Evolutionary conservation across 2,888 invertebrate species (phyloP).

Genomic region (Drosophila mimica): DNA sequence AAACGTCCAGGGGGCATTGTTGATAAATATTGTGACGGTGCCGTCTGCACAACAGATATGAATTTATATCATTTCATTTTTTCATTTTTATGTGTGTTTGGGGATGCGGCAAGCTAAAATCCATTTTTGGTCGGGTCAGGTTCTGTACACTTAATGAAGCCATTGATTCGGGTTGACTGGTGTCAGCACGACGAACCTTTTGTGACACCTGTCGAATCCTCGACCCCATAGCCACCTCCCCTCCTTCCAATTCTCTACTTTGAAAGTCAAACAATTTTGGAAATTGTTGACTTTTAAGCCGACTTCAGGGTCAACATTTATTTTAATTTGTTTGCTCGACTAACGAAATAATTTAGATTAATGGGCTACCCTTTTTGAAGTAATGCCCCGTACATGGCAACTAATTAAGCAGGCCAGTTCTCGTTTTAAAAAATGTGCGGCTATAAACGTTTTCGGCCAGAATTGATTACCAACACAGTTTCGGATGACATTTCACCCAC

Average conservation of each 20-base stretch:
- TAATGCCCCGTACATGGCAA: conserved; percentile 27
- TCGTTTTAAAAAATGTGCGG: conserved; percentile 43
- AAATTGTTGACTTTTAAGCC: conserved; percentile 67
- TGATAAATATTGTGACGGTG: conserved; percentile 67
- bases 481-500: conserved; percentile 40
- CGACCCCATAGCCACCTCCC: conserved; percentile 7
- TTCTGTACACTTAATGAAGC: conserved; percentile 59
- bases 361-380: conserved; percentile 44
- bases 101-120: conserved; percentile 1
- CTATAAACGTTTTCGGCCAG: conserved; percentile 38
- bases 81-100: conserved; percentile 9
- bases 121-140: conserved; percentile 16
- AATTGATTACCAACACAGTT: conserved; percentile 61
- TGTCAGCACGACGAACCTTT: conserved; percentile 31
- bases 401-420: conserved; percentile 58
- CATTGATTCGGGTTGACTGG: conserved; percentile 57
- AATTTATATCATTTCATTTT: conserved; percentile 59
- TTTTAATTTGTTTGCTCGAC: conserved; percentile 70
- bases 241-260: neutral
- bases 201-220: conserved; percentile 56
- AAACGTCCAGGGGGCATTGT: conserved; percentile 64
- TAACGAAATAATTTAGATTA: conserved; percentile 73
- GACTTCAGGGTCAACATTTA: conserved; percentile 58
- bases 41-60: conserved; percentile 43
- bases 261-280: conserved; percentile 52